Evolutionary conservation across 2,113 vertebrate genomes (phyloP).

Genomic region (Aleadryas rufinucha): DNA sequence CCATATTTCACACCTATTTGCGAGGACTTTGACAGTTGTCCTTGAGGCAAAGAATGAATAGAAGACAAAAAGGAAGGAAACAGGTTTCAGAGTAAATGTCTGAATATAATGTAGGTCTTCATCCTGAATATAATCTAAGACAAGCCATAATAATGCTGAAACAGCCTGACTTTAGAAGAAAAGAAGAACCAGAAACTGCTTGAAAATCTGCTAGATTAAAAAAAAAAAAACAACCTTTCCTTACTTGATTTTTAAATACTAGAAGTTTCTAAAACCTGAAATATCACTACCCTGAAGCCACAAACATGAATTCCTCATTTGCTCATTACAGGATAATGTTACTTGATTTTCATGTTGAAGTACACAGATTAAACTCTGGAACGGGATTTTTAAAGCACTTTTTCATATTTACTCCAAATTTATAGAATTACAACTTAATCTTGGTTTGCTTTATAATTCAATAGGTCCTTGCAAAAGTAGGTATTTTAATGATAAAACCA

Average conservation of each 20-base stretch:
- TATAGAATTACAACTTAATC: neutral
- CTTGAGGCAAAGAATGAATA: neutral
- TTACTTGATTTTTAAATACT: neutral
- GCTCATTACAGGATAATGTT: neutral
- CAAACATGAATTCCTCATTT: neutral
- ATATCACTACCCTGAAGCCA: neutral
- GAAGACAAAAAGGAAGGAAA: neutral
- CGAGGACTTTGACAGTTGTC: neutral
- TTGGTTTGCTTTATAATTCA: neutral
- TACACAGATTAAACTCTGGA: neutral
- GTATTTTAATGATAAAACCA: neutral
- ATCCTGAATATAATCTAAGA: neutral
- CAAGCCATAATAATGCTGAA: neutral
- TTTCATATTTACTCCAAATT: neutral
- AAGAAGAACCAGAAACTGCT: neutral
- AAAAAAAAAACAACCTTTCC: neutral
- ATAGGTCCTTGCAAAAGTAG: neutral
- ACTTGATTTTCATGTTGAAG: neutral
- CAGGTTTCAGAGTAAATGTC: neutral
- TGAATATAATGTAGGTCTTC: neutral
- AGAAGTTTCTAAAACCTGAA: neutral
- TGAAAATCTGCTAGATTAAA: neutral
- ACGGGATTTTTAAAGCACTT: neutral
- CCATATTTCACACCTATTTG: accelerated
- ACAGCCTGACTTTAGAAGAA: neutral